phyloP scores from a whole-genome alignment of 2,113 vertebrate genomes.

The Bubalus kerabau region DNA sequence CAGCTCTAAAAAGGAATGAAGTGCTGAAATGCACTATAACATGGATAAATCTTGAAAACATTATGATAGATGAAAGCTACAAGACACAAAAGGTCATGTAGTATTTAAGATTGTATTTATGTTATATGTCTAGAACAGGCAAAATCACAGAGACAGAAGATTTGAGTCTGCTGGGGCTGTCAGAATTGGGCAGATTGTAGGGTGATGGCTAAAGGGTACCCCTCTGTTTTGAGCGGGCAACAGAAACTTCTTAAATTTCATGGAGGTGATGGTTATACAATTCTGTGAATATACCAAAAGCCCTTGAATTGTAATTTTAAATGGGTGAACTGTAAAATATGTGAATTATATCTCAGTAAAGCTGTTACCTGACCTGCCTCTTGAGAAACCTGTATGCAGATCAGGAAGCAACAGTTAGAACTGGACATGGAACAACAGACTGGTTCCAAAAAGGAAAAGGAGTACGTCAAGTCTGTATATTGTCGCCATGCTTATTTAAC shows the following conservation, averaged over 20 bases:
- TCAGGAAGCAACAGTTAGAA: too few relatives aligned
- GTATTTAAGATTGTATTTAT: not conserved
- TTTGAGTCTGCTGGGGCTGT: not conserved
- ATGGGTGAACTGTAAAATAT: not conserved
- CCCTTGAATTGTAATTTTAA: not conserved
- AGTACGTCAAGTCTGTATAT: too few relatives aligned
- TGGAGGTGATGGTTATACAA: not conserved
- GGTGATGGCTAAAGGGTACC: not conserved
- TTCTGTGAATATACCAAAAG: not conserved
- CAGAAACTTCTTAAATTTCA: not conserved
- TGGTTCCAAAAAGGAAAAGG: too few relatives aligned
- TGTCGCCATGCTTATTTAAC: too few relatives aligned
- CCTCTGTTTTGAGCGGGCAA: not conserved
- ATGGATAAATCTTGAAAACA: not conserved
- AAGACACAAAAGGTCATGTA: not conserved
- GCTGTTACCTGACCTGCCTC: not conserved
- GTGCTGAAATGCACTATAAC: not conserved
- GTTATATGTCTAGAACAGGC: not conserved
- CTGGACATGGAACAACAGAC: too few relatives aligned
- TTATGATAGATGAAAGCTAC: not conserved
- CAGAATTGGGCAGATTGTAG: not conserved
- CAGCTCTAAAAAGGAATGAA: not conserved
- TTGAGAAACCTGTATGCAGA: too few relatives aligned
- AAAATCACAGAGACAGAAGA: not conserved
- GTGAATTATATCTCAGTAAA: not conserved